phyloP scores from a whole-genome alignment of 2,113 vertebrate species.

The Alosa alosa region DNA sequence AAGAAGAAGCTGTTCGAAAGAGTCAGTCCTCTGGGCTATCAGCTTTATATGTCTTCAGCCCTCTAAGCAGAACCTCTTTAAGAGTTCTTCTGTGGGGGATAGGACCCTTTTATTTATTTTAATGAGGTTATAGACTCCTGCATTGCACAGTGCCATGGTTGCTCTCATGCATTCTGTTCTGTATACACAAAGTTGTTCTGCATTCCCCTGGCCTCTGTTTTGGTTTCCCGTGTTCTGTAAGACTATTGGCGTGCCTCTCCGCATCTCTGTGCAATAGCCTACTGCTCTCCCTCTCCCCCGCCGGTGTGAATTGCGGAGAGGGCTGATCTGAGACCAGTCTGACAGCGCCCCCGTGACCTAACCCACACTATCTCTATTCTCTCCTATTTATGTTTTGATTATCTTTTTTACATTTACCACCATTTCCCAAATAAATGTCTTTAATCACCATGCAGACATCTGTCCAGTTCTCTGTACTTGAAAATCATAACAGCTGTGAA shows the following conservation, averaged over 20 bases:
- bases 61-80: not conserved
- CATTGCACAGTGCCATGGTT: not conserved
- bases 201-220: not conserved
- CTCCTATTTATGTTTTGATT: conserved; percentile 19
- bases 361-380: conserved; percentile 29
- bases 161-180: not conserved
- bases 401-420: conserved; percentile 49
- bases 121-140: not conserved
- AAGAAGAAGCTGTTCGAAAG: not conserved
- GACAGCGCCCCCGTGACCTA: conserved; percentile 29
- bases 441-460: conserved; percentile 49
- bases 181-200: not conserved
- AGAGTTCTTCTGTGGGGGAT: not conserved
- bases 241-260: not conserved
- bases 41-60: not conserved
- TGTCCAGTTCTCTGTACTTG: not conserved
- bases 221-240: not conserved
- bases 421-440: conserved; percentile 57
- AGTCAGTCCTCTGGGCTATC: not conserved
- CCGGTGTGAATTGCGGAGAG: not conserved
- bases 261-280: not conserved
- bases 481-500: not conserved
- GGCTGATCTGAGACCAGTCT: conserved; percentile 16
- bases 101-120: not conserved
- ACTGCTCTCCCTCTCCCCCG: not conserved